Evolutionary conservation across 2,113 vertebrate genomes (phyloP).

Genomic region (Solenodon paradoxus): DNA sequence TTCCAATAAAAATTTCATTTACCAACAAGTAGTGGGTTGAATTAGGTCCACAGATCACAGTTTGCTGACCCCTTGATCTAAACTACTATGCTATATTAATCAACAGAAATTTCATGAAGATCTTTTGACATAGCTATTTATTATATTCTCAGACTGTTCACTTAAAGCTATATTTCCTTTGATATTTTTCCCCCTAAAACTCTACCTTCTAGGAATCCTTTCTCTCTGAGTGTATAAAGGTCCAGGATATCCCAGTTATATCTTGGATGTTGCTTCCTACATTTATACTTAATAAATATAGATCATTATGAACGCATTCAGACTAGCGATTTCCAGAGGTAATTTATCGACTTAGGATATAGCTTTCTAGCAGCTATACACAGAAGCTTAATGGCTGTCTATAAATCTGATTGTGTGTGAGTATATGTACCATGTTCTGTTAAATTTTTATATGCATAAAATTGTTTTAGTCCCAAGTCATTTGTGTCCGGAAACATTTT

Average conservation of each 20-base stretch:
- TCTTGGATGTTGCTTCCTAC: not conserved
- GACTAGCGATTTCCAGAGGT: not conserved
- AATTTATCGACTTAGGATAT: not conserved
- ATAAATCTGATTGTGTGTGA: not conserved
- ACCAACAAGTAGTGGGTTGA: not conserved
- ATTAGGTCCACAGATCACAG: not conserved
- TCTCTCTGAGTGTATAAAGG: not conserved
- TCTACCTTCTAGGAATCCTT: not conserved
- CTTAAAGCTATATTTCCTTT: not conserved
- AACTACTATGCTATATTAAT: not conserved
- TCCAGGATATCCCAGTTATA: not conserved
- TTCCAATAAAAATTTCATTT: not conserved
- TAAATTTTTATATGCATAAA: not conserved
- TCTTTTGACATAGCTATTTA: not conserved
- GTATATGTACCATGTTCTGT: not conserved
- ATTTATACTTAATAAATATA: not conserved
- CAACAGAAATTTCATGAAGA: not conserved
- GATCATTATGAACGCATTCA: not conserved
- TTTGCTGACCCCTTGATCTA: not conserved
- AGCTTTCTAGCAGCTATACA: not conserved
- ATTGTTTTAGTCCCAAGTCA: not conserved
- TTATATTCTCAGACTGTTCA: not conserved
- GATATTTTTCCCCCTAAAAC: not conserved
- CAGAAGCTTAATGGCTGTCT: not conserved
- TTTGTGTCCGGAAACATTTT: not conserved